These are phyloP conservation scores for Cecropterus lyciades DNA, from an alignment of 1,140 invertebrate genomes.

Conservation along the genomic window DNA sequence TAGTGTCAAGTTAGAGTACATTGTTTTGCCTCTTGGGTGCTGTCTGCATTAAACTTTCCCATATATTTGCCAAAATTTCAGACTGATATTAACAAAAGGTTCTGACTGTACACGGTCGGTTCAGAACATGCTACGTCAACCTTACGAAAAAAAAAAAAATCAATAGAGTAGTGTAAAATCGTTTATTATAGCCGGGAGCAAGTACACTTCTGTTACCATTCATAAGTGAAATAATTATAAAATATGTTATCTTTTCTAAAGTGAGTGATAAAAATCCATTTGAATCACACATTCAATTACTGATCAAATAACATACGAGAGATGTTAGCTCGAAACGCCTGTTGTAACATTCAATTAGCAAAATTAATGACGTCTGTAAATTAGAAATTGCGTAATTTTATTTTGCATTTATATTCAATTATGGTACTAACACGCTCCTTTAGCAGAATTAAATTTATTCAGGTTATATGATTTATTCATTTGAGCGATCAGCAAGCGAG, in stretches of 20 bases:
- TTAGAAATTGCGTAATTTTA: conserved; percentile 21
- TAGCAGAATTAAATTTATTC: conserved; percentile 15
- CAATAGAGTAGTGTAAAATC: background rate
- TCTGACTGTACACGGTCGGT: background rate
- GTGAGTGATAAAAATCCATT: conserved; percentile 1
- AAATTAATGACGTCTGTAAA: conserved; percentile 23
- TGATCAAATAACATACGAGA: background rate
- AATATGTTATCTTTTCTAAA: conserved; percentile 3
- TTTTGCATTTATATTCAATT: conserved; percentile 20
- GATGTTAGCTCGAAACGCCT: background rate
- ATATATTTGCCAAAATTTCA: background rate
- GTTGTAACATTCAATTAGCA: conserved; percentile 17
- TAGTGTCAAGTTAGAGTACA: background rate
- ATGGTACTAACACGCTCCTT: conserved; percentile 17
- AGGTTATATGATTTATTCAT: conserved; percentile 22
- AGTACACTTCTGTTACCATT: background rate
- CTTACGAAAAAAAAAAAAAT: too few relatives aligned
- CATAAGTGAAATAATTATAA: background rate
- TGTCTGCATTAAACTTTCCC: conserved; percentile 6
- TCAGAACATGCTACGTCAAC: too few relatives aligned
- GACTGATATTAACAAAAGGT: background rate
- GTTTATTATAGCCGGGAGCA: background rate
- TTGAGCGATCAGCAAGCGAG: background rate
- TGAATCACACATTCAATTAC: conserved; percentile 13
- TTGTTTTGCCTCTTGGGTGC: background rate